Evolutionary conservation across 2,888 invertebrate genomes (phyloP).

Genomic region (Agriotes lineatus): DNA sequence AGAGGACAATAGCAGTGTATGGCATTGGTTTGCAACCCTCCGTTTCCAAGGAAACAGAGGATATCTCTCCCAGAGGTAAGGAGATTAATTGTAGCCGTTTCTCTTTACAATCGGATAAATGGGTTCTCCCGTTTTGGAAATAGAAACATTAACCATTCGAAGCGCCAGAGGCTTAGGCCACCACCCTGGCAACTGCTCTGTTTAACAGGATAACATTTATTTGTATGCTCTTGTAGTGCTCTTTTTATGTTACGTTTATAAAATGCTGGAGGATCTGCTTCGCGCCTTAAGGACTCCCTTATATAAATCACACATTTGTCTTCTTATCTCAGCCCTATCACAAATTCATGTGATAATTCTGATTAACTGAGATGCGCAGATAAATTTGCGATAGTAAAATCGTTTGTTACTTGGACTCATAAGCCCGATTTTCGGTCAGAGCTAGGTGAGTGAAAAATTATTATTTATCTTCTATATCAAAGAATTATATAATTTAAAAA

Average conservation of each 20-base stretch:
- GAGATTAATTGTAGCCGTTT: slow-evolving; percentile 67
- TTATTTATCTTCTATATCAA: no score
- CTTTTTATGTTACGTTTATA: slow-evolving; percentile 39
- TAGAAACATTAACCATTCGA: slow-evolving; percentile 66
- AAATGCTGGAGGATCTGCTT: slow-evolving; percentile 31
- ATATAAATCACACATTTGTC: slow-evolving; percentile 23
- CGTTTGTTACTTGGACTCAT: no score
- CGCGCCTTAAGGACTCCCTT: slow-evolving; percentile 6
- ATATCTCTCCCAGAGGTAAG: slow-evolving; percentile 66
- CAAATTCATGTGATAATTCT: no score
- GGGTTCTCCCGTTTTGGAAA: slow-evolving; percentile 65
- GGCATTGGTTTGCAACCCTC: slow-evolving; percentile 55
- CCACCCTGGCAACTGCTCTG: slow-evolving; percentile 42
- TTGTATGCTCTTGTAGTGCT: slow-evolving; percentile 38
- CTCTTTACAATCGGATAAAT: slow-evolving; percentile 66
- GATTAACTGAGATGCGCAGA: no score
- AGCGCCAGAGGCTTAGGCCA: slow-evolving; percentile 48
- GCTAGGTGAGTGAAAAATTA: no score
- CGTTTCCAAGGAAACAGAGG: slow-evolving; percentile 60
- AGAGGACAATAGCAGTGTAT: slow-evolving; percentile 53
- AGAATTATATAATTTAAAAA: no score
- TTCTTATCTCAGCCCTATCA: no score
- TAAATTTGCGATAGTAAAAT: no score
- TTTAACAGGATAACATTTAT: slow-evolving; percentile 43
- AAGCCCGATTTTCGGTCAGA: no score